phyloP scores from a whole-genome alignment of 2,888 invertebrate genomes.

The Cataglyphis rosenhaueri region DNA sequence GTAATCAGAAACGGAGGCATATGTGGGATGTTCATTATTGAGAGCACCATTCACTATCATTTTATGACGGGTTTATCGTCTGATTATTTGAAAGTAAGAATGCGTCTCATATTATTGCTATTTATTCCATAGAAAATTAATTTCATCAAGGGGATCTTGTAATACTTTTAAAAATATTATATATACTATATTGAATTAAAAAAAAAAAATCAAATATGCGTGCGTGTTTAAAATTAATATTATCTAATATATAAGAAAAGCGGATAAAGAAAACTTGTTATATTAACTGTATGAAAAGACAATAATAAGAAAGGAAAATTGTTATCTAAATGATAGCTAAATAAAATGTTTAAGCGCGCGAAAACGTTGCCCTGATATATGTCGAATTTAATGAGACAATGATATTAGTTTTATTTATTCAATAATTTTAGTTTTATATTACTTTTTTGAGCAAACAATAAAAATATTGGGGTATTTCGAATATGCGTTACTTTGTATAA shows the following conservation, averaged over 20 bases:
- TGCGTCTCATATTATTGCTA: constrained; percentile 23
- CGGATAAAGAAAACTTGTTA: not conserved
- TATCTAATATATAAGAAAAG: not conserved
- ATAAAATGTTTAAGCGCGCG: not conserved
- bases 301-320: not conserved
- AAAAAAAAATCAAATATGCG: not conserved
- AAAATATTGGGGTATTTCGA: not conserved
- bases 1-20: constrained; percentile 32
- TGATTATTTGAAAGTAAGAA: constrained; percentile 61
- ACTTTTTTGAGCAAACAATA: not conserved
- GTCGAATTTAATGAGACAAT: not conserved
- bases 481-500: not conserved
- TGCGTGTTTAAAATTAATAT: not conserved
- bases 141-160: not conserved
- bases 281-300: not conserved
- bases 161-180: constrained; percentile 18
- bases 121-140: constrained; percentile 32
- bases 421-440: not conserved
- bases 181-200: not conserved
- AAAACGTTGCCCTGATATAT: not conserved
- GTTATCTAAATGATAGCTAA: not conserved
- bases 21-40: constrained; percentile 53
- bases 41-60: constrained; percentile 56
- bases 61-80: constrained; percentile 57
- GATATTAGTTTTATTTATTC: not conserved